Evolutionary conservation across 53 echinoderm and acorn worm species (phyloP), one percentile per base, ranked within the genome.

Genomic region (Echinometra lucunter): DNA sequence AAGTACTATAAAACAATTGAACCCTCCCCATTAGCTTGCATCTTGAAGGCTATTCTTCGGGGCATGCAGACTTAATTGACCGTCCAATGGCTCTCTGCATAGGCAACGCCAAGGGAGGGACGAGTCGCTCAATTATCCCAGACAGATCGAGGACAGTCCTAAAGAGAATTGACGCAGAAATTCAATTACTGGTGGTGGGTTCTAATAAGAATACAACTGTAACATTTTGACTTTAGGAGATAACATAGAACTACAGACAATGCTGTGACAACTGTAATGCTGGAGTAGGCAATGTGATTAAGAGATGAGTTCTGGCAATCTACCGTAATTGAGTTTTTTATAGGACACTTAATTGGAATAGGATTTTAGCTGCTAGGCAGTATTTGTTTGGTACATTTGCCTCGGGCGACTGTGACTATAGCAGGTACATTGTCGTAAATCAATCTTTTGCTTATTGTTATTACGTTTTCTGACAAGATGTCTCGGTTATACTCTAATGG

Each of bases 141-240:
- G 90, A 90, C 90, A 90, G 90, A 90, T 90, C 90, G 58, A 38
- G 90, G 90, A 40, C 63, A 58, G 60, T 88, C 88, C 88, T 55
- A 28, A 88, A 88, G 88, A 88, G 88, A 49, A 32, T 88, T 25
- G 88, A 88, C 88, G 83, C 88, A 55, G 88, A 88, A 88, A 88
- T 88, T 88, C 88, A 88, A 88, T 88, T 88, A 88, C 53, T 53
- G 4, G 7, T 25, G 25, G 49, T 88, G 28, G 88, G 56, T 88
- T 56, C 56, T 56, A 30, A 28, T 11, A 56, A 55, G 88, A 88
- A 56, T 34, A 56, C 88, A 88, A 88, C 55, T 88, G 88, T 88
- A 88, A 56, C 88, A 56, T 88, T 88, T 88, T 49, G 88, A 56
- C 78, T 78, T 78, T 78, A n/a, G 42, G 56, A 88, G 88, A 56